Evolutionary conservation across 2,888 invertebrate species (phyloP), one percentile per base, ranked within the genome.

Genomic region (Drosophila merina): DNA sequence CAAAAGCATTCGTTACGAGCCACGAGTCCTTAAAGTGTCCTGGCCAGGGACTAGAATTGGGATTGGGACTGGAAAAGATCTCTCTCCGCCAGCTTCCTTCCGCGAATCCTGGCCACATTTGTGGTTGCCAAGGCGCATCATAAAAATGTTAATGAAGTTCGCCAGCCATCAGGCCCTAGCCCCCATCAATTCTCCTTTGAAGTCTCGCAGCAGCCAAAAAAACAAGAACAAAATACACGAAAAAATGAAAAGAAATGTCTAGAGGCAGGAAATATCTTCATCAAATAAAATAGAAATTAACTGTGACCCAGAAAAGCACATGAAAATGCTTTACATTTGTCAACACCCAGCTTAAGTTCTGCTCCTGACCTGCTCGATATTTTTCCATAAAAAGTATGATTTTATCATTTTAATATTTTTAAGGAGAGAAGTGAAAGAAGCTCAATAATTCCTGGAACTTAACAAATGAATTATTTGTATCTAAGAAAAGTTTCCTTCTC

Each of bases 71-170:
- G 40, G 40, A n/a, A 42, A 2, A 49, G 14, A 20, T 20, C 49
- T 47, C 36, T 28, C 36, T 7, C 5, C 5, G 6, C 7, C 50
- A 28, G 30, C 36, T 52, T 52, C 51, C 56, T 57, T 45, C 57
- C 68, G 57, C 38, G 57, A 69, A 42, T 49, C 38, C 60, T 54
- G 38, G 55, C 63, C 70, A 72, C 70, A 63, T 62, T 73, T 85
- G 87, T 73, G 87, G 82, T 83, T 79, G 86, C 82, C 82, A 85
- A 87, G 82, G 82, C 85, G 82, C 87, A 79, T 86, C 82, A 83
- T 83, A 83, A 83, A 83, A 87, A 83, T 83, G 82, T 83, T 83
- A 83, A 83, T 87, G 82, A 83, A 83, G 82, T 83, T 81, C 82
- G 73, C 79, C 67, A 55, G 72, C 63, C 82, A 74, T 68, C 70